Evolutionary conservation across 2,797 vertebrate species (phyloP).

Genomic region (Sebastolobus altivelis): DNA sequence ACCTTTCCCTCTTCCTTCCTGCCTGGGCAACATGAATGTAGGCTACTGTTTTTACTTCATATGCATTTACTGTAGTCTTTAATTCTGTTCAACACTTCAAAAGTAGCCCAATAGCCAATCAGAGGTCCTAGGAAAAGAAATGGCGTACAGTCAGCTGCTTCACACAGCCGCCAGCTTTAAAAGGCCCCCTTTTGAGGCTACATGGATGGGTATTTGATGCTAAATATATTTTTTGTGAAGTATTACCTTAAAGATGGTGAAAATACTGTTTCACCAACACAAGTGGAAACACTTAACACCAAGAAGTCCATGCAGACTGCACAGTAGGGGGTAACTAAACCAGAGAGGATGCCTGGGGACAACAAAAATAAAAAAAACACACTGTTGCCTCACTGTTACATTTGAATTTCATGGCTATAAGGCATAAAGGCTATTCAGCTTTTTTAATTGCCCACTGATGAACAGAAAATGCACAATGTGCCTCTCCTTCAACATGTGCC

Average conservation of each 20-base stretch:
- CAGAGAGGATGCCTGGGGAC: neutral
- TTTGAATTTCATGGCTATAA: slow-evolving; percentile 16
- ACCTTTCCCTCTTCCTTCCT: neutral
- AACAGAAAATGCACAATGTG: neutral
- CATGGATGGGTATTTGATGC: neutral
- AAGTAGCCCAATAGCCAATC: neutral
- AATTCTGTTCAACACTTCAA: too few relatives aligned
- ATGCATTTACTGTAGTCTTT: neutral
- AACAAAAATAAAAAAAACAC: slow-evolving; percentile 11
- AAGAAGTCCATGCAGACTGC: slow-evolving; percentile 1
- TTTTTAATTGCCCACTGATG: neutral
- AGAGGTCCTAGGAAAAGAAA: neutral
- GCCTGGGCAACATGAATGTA: neutral
- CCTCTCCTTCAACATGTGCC: neutral
- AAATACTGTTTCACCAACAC: slow-evolving; percentile 13
- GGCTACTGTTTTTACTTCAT: neutral
- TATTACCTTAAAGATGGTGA: neutral
- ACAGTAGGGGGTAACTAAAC: neutral
- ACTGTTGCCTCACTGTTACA: neutral
- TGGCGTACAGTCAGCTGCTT: neutral
- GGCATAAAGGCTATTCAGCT: slow-evolving; percentile 1
- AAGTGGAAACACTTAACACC: slow-evolving; percentile 25
- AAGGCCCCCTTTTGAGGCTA: neutral
- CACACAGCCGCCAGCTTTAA: neutral
- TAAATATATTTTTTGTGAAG: neutral